Evolutionary conservation across 2,113 vertebrate genomes (phyloP), one percentile per base, ranked within the genome.

Genomic region (Acrocephalus arundinaceus): DNA sequence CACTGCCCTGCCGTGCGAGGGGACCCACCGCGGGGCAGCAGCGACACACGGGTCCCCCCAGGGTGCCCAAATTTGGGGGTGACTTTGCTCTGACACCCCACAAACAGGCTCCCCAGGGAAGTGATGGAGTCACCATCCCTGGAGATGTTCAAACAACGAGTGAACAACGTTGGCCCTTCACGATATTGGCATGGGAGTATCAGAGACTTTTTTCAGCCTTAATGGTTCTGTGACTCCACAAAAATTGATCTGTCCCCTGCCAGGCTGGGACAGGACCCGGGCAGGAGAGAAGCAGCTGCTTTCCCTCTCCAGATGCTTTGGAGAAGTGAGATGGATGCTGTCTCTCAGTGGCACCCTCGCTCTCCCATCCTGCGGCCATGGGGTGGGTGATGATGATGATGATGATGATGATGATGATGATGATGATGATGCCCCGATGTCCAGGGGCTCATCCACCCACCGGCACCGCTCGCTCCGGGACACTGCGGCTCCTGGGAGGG

Each of bases 401-500:
- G 52, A 18, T 33, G 35, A 9, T 27, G 57, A 24, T 13, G 41
- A 46, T 28, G 71, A 19, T 18, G 39, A 30, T 46, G 76, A 15
- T 24, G 54, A 8, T 31, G 81, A 23, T n/a, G 91, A 30, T 43
- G 57, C 3, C 28, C 51, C 0, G 0, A 11, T 22, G 22, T 28
- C 54, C 51, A 15, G 11, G 12, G 11, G 5, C 41, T 55, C 10
- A 14, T n/a, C 63, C 4, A 1, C 27, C 45, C n/a, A 7, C 48
- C 1, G 0, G 28, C 7, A 3, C 66, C 1, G 3, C 11, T 7
- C n/a, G 0, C 41, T 41, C 31, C 0, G 0, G 51, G 27, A 49
- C 46, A 15, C 41, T 4, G 79, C 14, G 0, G 72, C 63, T 63
- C 46, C 71, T 23, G 72, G 25, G 8, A 63, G 25, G 2, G 43